phyloP scores from a whole-genome alignment of 2,888 invertebrate genomes.

The Pristionchus japonicus region DNA sequence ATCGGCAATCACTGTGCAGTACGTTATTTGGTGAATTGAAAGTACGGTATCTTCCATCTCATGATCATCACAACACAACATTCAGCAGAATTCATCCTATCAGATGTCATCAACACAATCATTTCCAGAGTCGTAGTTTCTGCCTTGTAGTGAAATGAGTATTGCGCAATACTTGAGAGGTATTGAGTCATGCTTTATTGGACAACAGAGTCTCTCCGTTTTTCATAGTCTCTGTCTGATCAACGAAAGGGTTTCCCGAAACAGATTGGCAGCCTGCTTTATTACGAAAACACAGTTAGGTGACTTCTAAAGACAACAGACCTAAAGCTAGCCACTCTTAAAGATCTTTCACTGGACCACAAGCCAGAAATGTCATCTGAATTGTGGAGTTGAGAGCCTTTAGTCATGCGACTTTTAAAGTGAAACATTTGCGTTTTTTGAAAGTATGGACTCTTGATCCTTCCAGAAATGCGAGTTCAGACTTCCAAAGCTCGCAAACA shows the following conservation, averaged over 20 bases:
- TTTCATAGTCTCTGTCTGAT: not conserved
- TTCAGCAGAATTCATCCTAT: not conserved
- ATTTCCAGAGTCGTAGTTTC: not conserved
- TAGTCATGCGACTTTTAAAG: not conserved
- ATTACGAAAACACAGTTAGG: too few species aligned
- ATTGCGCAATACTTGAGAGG: not conserved
- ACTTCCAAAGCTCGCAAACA: not conserved
- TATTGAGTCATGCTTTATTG: constrained; percentile 27
- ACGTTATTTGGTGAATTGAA: not conserved
- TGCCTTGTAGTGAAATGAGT: not conserved
- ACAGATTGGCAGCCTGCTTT: too few species aligned
- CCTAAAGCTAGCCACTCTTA: too few species aligned
- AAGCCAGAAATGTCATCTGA: not conserved
- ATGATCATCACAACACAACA: not conserved
- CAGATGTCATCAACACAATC: not conserved
- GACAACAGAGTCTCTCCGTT: not conserved
- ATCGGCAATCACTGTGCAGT: not conserved
- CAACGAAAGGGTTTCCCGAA: too few species aligned
- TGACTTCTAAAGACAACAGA: too few species aligned
- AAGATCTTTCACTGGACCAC: too few species aligned
- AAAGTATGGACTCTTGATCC: not conserved
- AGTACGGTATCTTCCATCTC: too few species aligned
- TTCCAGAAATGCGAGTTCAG: not conserved
- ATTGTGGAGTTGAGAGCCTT: not conserved
- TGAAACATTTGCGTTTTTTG: not conserved